Base-by-base conservation (phyloP, 1,140 invertebrate genomes). In the Drosophila nebulosa region DNA sequence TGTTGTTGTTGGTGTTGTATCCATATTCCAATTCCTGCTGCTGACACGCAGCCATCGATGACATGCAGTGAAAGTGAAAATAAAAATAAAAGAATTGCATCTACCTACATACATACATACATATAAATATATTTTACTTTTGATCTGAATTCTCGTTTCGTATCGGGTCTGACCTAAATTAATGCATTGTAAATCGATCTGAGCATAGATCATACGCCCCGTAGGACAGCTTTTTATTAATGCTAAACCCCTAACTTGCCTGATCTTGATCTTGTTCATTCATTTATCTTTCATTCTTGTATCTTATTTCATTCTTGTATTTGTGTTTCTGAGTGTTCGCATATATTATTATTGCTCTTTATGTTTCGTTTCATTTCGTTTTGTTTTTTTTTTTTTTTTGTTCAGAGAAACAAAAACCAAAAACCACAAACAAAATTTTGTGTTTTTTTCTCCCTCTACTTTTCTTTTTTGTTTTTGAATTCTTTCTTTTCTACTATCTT, bases 401-500 rank as follows among this genome's bases (percentile, higher is more conserved):
- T n/a, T n/a, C n/a, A n/a, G n/a, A n/a, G n/a, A n/a, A n/a, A n/a
- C n/a, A n/a, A n/a, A n/a, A 18, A 18, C 16, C 14, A 22, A 50
- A 50, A 24, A 50, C 6, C 18, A 52, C 5, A 52, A 52, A 24
- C 1, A 52, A 26, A 55, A 35, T 27, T 18, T 59, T 3, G 50
- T 12, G 46, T 64, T 18, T 59, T 3, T 69, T 12, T 56, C 67
- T 57, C 50, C n/a, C n/a, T n/a, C n/a, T n/a, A n/a, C 22, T 61
- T 61, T 59, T 61, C 66, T 60, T 53, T 30, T 72, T 61, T 59
- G 61, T 69, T 60, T 50, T 61, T 59, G 66, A 74, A 69, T 74
- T 63, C 16, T 46, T 46, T 80, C 65, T 72, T 79, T 69, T 79
- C 85, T 89, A 84, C 75, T 72, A 71, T 83, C 64, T 83, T 65